These are phyloP conservation scores for Alloscopus bannaensis DNA, from an alignment of 2,888 invertebrate genomes.

Conservation along the genomic window DNA sequence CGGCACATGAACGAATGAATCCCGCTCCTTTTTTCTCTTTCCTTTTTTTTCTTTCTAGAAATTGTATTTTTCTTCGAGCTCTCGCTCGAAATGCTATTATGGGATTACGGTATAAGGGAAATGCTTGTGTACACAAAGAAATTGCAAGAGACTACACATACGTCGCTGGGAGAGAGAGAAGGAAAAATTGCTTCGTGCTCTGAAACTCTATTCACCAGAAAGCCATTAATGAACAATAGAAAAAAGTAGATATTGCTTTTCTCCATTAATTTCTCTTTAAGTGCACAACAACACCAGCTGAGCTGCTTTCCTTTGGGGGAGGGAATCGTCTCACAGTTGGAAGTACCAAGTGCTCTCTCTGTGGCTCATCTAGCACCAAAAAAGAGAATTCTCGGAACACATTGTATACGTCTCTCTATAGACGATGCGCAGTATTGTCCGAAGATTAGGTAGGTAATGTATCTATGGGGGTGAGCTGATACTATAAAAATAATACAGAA, in stretches of 20 bases:
- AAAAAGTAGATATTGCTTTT: slow-evolving; percentile 72
- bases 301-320: slow-evolving; percentile 11
- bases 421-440: background rate
- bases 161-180: slow-evolving; percentile 23
- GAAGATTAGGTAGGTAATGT: background rate
- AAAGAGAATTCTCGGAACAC: too few species aligned
- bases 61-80: slow-evolving; percentile 36
- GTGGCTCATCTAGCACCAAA: too few species aligned
- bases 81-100: slow-evolving; percentile 52
- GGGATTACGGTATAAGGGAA: slow-evolving; percentile 38
- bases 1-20: slow-evolving; percentile 53
- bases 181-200: slow-evolving; percentile 52
- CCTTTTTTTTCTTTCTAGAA: slow-evolving; percentile 27
- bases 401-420: too few species aligned
- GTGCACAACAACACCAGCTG: slow-evolving; percentile 29
- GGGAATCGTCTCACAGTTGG: background rate
- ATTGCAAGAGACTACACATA: background rate
- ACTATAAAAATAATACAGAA: too few species aligned
- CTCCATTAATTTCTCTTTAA: slow-evolving; percentile 72
- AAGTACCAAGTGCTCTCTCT: background rate
- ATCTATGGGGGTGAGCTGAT: background rate
- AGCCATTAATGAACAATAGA: slow-evolving; percentile 72
- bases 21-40: slow-evolving; percentile 37
- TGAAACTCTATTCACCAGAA: slow-evolving; percentile 69
- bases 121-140: slow-evolving; percentile 27